Percentiles rank a stretch among this genome's conserved stretches.
Conservation (phyloP, 2,797 vertebrate species). For the Argentina silus region DNA sequence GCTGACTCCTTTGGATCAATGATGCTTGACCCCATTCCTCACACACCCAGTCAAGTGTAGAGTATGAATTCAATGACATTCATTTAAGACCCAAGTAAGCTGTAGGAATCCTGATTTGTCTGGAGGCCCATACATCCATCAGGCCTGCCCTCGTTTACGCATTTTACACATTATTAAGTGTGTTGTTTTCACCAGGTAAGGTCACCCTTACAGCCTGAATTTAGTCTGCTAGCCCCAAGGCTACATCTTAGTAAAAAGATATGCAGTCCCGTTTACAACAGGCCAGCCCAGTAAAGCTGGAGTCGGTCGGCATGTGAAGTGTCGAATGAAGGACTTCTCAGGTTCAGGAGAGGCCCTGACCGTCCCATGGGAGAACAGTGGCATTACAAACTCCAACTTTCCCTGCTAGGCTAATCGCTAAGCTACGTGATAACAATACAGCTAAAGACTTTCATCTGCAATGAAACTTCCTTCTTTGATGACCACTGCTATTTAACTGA, state of each 20-base stretch:
- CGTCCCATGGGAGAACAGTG: slow-evolving; percentile 41
- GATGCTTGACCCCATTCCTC: slow-evolving; percentile 52
- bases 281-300: slow-evolving; percentile 63
- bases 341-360: slow-evolving; percentile 42
- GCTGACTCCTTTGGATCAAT: slow-evolving; percentile 48
- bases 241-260: slow-evolving; percentile 56
- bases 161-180: slow-evolving; percentile 65
- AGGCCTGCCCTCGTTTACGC: slow-evolving; percentile 40
- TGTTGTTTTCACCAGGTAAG: slow-evolving; percentile 69
- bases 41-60: slow-evolving; percentile 42
- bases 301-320: slow-evolving; percentile 70
- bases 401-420: slow-evolving; percentile 43
- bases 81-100: slow-evolving; percentile 11
- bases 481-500: background rate
- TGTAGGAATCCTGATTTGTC: background rate
- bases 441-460: background rate
- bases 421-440: slow-evolving; percentile 31
- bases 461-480: slow-evolving; percentile 24
- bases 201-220: slow-evolving; percentile 50
- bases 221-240: slow-evolving; percentile 49
- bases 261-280: slow-evolving; percentile 61
- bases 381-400: slow-evolving; percentile 46
- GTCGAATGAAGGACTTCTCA: slow-evolving; percentile 64
- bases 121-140: slow-evolving; percentile 27
- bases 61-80: slow-evolving; percentile 27